Evolutionary conservation across 1,140 invertebrate species (phyloP).

Genomic region (Plutomurus gul): DNA sequence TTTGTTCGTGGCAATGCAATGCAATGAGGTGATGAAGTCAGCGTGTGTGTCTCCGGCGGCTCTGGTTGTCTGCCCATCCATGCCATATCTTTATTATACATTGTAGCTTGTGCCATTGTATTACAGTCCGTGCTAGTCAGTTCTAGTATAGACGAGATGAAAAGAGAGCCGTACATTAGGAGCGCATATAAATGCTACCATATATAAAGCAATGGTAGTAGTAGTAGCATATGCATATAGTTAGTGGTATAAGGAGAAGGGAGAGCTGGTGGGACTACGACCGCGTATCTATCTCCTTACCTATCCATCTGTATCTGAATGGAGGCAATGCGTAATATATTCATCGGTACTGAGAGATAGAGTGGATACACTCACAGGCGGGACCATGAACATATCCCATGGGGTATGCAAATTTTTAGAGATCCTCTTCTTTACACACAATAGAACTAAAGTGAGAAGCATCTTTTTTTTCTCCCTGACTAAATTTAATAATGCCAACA

Average conservation of each 20-base stretch:
- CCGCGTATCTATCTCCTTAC: background rate
- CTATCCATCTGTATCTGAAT: conserved; percentile 18
- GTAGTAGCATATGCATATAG: background rate
- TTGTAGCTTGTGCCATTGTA: background rate
- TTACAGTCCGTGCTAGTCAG: too few relatives aligned
- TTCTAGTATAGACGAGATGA: too few relatives aligned
- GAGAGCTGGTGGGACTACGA: background rate
- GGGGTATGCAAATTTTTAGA: conserved; percentile 45
- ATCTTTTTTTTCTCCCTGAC: conserved; percentile 44
- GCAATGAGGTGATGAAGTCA: background rate
- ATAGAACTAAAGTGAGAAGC: conserved; percentile 47
- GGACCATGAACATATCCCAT: conserved; percentile 29
- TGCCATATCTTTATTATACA: conserved; percentile 4
- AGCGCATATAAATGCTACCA: too few relatives aligned
- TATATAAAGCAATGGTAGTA: too few relatives aligned
- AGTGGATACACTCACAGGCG: conserved; percentile 34
- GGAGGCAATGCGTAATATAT: conserved; percentile 32
- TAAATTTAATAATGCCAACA: conserved; percentile 48
- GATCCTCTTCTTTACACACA: conserved; percentile 44
- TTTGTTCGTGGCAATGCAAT: background rate
- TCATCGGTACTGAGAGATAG: conserved; percentile 34
- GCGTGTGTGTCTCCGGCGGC: background rate
- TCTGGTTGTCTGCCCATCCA: background rate
- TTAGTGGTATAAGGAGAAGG: background rate
- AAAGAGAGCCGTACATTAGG: too few relatives aligned